Conservation (phyloP, 2,797 vertebrate genomes). For the Ctenochaetus hawaiiensis region DNA sequence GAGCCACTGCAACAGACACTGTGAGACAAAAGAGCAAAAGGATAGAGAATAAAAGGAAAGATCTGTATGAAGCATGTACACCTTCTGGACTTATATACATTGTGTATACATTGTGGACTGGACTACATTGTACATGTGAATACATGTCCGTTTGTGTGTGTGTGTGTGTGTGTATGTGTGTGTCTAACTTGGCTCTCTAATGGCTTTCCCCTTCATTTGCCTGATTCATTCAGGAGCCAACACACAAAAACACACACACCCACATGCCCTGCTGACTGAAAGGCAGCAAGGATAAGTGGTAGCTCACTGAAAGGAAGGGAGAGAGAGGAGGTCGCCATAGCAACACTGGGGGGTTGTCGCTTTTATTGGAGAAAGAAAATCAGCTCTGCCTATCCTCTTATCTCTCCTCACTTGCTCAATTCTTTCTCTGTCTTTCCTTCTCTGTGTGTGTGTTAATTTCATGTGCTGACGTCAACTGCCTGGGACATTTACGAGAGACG, state of each 20-base stretch:
- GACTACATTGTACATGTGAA: neutral
- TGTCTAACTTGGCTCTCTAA: conserved; percentile 64
- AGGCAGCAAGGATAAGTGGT: conserved; percentile 82
- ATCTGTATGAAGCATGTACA: conserved; percentile 20
- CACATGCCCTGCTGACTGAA: conserved; percentile 79
- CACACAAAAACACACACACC: conserved; percentile 71
- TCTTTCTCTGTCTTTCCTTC: conserved; percentile 46
- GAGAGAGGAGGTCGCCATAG: conserved; percentile 78
- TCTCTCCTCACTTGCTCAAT: conserved; percentile 49
- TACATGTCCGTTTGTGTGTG: neutral
- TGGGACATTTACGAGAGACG: conserved; percentile 22
- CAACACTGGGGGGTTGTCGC: conserved; percentile 80
- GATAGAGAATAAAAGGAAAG: conserved; percentile 2
- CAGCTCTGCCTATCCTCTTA: conserved; percentile 59
- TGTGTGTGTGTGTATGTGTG: neutral
- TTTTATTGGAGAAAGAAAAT: conserved; percentile 79
- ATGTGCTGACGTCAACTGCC: conserved; percentile 53
- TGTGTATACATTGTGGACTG: conserved; percentile 17
- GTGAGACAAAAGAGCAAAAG: conserved; percentile 1
- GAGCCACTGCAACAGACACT: conserved; percentile 21
- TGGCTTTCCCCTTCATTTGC: conserved; percentile 81
- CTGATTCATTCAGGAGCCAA: conserved; percentile 79
- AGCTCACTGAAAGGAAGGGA: conserved; percentile 74
- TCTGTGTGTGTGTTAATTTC: conserved; percentile 39
- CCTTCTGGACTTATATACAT: conserved; percentile 2